Conservation (phyloP, 1,140 invertebrate genomes). For the Drosophila santomea region DNA sequence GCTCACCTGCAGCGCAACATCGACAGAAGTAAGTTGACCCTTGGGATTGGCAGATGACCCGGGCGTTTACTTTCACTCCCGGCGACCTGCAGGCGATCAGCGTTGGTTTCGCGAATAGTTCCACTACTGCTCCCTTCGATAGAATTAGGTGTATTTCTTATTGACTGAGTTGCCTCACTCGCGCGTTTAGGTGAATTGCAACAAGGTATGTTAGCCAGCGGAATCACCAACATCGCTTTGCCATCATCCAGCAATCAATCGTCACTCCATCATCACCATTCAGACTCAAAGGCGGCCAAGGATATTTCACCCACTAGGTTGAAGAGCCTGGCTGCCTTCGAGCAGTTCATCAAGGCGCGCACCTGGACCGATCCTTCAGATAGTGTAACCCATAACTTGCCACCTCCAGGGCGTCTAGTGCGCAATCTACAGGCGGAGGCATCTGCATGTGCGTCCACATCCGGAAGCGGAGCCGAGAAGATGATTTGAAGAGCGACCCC, state of each 20-base stretch:
- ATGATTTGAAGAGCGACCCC: constrained; percentile 46
- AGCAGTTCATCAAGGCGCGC: constrained; percentile 69
- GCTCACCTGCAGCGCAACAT: constrained; percentile 97
- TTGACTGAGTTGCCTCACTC: constrained; percentile 50
- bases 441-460: constrained; percentile 22
- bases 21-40: constrained; percentile 94
- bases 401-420: constrained; percentile 65
- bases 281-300: constrained; percentile 22
- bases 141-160: constrained; percentile 45
- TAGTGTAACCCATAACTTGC: constrained; percentile 68
- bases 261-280: constrained; percentile 37
- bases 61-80: constrained; percentile 12
- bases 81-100: constrained; percentile 55
- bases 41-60: constrained; percentile 25
- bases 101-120: constrained; percentile 54
- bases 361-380: constrained; percentile 60
- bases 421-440: constrained; percentile 56
- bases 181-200: constrained; percentile 81
- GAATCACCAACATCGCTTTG: constrained; percentile 31
- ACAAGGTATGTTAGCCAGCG: constrained; percentile 75
- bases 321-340: constrained; percentile 71
- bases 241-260: constrained; percentile 56
- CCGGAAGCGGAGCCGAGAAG: constrained; percentile 53
- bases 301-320: constrained; percentile 54
- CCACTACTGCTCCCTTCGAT: constrained; percentile 40